Evolutionary conservation across 2,888 invertebrate species (phyloP), one percentile per base, ranked within the genome.

Genomic region (Cataglyphis rosenhaueri): DNA sequence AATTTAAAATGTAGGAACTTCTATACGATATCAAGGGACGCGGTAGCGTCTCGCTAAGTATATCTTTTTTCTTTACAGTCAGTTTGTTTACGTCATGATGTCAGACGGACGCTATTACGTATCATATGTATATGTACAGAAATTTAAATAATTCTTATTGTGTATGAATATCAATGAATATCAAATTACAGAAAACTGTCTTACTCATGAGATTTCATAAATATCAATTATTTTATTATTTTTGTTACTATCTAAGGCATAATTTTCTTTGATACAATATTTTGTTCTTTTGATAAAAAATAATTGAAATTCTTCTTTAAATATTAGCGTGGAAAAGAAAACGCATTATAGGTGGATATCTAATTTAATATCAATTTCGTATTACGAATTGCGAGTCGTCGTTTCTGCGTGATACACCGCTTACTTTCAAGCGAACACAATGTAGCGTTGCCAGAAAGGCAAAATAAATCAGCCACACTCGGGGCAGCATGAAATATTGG

Each of bases 331-430:
- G 29, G 35, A 41, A 12, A 0, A 21, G 32, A 25, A 48, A 38
- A 52, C n/a, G n/a, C 15, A 38, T 18, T 65, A 12, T 66, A 82
- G 62, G 44, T 84, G 62, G 62, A 6, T 65, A 61, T 57, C 41
- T 65, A 83, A 87, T 89, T 85, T 79, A 86, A 79, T 85, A 84
- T 87, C 84, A 88, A 84, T 88, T 84, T 70, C 52, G 75, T 44
- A 75, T 86, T 88, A 85, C 62, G 82, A 75, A 85, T 86, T 66
- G 48, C 44, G 21, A 55, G 35, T 44, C 0, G 38, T 55, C 15
- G 41, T 21, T 48, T 0, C 52, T 62, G 32, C 32, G 55, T 55
- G 82, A 83, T 62, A 73, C 66, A 48, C 79, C 68, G 82, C 71
- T 59, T 57, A 64, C 57, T 70, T 78, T 38, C 66, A 57, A n/a